These are phyloP conservation scores for Hirudo medicinalis DNA, from an alignment of 1,140 invertebrate genomes.

Conservation along the genomic window DNA sequence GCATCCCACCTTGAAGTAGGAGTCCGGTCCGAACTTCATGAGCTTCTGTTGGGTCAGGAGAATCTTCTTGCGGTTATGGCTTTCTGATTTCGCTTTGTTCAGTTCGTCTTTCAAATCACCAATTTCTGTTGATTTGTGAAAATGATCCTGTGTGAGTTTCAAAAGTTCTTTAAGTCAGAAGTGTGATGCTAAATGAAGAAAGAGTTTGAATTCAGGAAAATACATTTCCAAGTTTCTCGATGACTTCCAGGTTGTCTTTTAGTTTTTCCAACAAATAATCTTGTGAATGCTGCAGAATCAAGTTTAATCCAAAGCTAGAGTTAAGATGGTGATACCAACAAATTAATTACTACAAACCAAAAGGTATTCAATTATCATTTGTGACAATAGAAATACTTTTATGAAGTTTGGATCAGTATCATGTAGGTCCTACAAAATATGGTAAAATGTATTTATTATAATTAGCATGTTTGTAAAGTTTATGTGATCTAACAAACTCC, in stretches of 20 bases:
- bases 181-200: not conserved
- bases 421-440: not conserved
- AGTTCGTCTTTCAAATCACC: constrained; percentile 5
- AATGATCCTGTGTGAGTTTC: not conserved
- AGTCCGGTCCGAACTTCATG: not conserved
- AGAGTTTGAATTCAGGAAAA: not conserved
- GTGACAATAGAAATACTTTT: no score
- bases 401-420: no score
- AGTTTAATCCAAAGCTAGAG: no score
- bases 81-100: not conserved
- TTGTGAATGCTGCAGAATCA: not conserved
- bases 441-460: not conserved
- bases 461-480: not conserved
- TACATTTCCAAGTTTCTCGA: constrained; percentile 1
- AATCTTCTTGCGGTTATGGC: constrained; percentile 8
- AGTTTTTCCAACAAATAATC: constrained; percentile 1
- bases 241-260: not conserved
- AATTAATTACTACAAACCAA: no score
- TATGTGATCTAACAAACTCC: not conserved
- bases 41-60: constrained; percentile 4
- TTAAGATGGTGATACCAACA: no score
- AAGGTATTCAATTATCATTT: no score
- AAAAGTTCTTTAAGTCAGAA: not conserved
- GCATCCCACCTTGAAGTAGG: not conserved
- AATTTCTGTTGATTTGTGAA: not conserved